A percentile compares a stretch with the other conserved stretches of the same genome.
phyloP scores from a whole-genome alignment of 2,113 vertebrate species.

The Nerophis lumbriciformis region DNA sequence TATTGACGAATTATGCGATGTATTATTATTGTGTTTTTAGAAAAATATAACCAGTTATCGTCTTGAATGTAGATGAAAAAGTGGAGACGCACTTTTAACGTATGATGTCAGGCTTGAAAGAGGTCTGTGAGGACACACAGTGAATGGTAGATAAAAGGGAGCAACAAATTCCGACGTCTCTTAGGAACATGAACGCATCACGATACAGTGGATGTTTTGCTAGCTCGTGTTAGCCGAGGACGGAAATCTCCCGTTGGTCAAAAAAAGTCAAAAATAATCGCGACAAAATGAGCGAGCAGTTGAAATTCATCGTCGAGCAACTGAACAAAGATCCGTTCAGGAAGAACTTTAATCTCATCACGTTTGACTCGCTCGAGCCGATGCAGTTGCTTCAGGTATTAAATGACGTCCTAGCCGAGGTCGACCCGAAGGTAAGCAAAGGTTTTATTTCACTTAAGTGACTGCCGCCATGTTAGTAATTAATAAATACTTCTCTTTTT shows the following conservation, averaged over 20 bases:
- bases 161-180: not conserved
- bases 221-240: not conserved
- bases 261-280: slow-evolving; percentile 12
- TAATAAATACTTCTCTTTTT: not conserved
- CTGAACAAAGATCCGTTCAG: slow-evolving; percentile 92
- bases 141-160: no score
- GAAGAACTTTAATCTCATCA: slow-evolving; percentile 93
- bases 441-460: not conserved
- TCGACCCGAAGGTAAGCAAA: slow-evolving; percentile 87
- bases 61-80: not conserved
- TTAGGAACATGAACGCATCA: not conserved
- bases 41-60: no score
- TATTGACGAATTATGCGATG: no score
- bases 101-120: not conserved
- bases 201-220: not conserved
- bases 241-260: not conserved
- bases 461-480: not conserved
- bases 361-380: slow-evolving; percentile 90
- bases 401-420: slow-evolving; percentile 90
- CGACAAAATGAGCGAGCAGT: slow-evolving; percentile 86
- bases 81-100: not conserved
- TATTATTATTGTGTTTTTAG: no score
- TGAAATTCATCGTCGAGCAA: slow-evolving; percentile 92
- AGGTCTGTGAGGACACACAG: not conserved
- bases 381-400: slow-evolving; percentile 89